Evolutionary conservation across 2,113 vertebrate species (phyloP), one percentile per base, ranked within the genome.

Genomic region (Oceanodroma tethys): DNA sequence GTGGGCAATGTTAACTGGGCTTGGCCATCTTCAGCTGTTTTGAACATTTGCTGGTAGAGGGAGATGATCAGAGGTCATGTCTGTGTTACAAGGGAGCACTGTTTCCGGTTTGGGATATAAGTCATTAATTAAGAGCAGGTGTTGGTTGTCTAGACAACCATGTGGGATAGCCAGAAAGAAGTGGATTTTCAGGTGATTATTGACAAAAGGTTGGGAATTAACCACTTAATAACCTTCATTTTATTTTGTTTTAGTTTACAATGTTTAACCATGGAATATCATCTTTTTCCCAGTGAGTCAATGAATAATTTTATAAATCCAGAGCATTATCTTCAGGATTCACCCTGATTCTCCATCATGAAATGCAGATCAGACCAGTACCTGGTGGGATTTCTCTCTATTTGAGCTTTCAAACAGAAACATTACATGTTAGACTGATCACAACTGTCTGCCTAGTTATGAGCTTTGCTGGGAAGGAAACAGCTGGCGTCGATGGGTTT

Each of bases 51-150:
- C 56, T 93, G 56, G 75, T 79, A 26, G 84, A 70, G 63, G 52
- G 56, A 86, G 88, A 91, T 71, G 91, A 79, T 71, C 81, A 74
- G 81, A 74, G 84, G 91, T 82, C 71, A n/a, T 13, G 71, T 65
- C 88, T 88, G 91, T 86, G 60, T 56, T 66, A 86, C 16, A 55
- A n/a, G 36, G 55, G 43, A 89, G 38, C 48, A 29, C 38, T 68
- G 59, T 32, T 94, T 95, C 80, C 23, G 10, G 65, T 79, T 65
- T 70, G 76, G 67, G 76, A 80, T 82, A 53, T 86, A 80, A 67
- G 50, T 38, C 62, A 67, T 86, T 93, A 80, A 80, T 93, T 82
- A 89, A 74, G 72, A 93, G 73, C 88, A 95, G 81, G 93, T 91
- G 91, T 75, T 79, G 34, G 47, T 89, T 86, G 71, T 93, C 91